Percentiles rank a stretch among this genome's conserved stretches.
Conservation (phyloP, 2,888 invertebrate species). For the Ophion costatus region DNA sequence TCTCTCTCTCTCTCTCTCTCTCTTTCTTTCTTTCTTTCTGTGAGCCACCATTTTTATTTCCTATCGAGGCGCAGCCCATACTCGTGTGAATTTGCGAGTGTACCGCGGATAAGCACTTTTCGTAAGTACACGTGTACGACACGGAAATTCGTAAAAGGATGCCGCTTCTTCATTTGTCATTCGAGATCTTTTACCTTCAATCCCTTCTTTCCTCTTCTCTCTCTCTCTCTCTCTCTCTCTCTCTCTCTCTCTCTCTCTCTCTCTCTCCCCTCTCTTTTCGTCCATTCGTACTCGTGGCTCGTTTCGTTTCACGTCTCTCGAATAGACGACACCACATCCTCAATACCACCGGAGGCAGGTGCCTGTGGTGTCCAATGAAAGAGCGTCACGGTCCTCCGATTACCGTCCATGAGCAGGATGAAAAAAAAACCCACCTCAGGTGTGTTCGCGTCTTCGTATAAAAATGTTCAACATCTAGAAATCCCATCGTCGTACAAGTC, state of each 20-base stretch:
- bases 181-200: slow-evolving; percentile 50
- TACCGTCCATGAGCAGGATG: slow-evolving; percentile 1
- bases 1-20: not conserved
- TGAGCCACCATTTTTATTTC: not conserved
- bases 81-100: slow-evolving; percentile 20
- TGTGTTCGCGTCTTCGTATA: slow-evolving; percentile 5
- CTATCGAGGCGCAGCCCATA: not conserved
- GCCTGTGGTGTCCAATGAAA: slow-evolving; percentile 33
- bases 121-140: slow-evolving; percentile 15
- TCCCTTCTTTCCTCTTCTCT: slow-evolving; percentile 60
- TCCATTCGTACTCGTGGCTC: slow-evolving; percentile 23
- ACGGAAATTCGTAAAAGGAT: slow-evolving; percentile 61
- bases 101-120: not conserved
- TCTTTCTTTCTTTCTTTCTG: slow-evolving; percentile 4
- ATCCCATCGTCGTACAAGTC: not conserved
- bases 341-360: slow-evolving; percentile 45
- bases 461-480: slow-evolving; percentile 7
- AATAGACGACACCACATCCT: slow-evolving; percentile 16
- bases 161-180: slow-evolving; percentile 77
- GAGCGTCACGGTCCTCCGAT: slow-evolving; percentile 47
- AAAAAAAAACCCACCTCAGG: slow-evolving; percentile 23
- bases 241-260: slow-evolving; percentile 6
- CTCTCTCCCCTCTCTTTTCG: slow-evolving; percentile 50
- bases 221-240: slow-evolving; percentile 59
- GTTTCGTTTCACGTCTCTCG: slow-evolving; percentile 35